phyloP scores from a whole-genome alignment of 2,113 vertebrate genomes.

The Toxotes chatareus region DNA sequence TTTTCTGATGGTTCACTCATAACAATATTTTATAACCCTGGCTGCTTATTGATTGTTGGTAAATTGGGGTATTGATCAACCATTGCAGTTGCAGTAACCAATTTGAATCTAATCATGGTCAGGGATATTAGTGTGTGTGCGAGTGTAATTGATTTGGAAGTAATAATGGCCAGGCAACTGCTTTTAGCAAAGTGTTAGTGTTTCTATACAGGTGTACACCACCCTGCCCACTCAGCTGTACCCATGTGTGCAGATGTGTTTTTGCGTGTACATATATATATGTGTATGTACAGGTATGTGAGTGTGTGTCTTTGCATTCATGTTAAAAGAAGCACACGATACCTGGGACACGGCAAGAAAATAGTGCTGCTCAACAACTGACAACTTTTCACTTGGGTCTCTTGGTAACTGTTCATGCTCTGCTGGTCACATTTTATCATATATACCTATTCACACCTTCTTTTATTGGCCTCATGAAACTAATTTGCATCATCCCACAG shows the following conservation, averaged over 20 bases:
- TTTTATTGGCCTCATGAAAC: background rate
- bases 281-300: background rate
- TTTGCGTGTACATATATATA: background rate
- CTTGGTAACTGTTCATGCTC: background rate
- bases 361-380: background rate
- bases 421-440: constrained; percentile 9
- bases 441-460: background rate
- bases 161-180: constrained; percentile 30
- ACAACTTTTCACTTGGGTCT: background rate
- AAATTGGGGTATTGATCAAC: constrained; percentile 81
- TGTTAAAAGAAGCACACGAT: background rate
- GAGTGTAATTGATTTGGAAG: constrained; percentile 70
- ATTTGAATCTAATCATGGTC: constrained; percentile 74
- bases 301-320: background rate
- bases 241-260: background rate
- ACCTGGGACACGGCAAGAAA: background rate
- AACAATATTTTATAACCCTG: constrained; percentile 71
- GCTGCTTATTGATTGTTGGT: constrained; percentile 69
- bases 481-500: background rate
- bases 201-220: constrained; percentile 9
- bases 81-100: constrained; percentile 71
- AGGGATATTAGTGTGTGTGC: constrained; percentile 59
- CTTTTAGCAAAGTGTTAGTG: background rate
- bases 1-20: constrained; percentile 66
- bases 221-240: background rate